These are phyloP conservation scores for Columba livia DNA, from an alignment of 2,113 vertebrate species.

Conservation along the genomic window DNA sequence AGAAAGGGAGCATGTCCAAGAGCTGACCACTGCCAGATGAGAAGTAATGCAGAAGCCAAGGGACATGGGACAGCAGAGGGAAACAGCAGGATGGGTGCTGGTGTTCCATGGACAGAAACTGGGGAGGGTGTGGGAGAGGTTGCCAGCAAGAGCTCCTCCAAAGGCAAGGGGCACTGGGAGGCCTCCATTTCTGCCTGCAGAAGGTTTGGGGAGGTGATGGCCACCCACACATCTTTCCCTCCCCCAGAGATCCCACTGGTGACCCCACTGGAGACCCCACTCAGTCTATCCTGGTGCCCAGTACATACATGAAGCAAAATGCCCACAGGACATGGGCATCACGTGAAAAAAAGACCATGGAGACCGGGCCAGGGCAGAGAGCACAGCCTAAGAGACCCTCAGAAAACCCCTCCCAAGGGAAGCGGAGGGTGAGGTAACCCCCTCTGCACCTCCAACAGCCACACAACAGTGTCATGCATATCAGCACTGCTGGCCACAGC, in stretches of 20 bases:
- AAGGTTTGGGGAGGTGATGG: background rate
- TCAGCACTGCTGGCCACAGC: rapidly evolving
- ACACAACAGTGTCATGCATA: rapidly evolving
- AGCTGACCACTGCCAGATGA: background rate
- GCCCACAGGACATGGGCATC: rapidly evolving
- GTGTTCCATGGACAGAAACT: background rate
- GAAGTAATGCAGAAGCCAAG: background rate
- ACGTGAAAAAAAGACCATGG: rapidly evolving
- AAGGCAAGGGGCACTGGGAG: background rate
- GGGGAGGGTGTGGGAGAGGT: rapidly evolving
- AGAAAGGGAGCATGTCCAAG: background rate
- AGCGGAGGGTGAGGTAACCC: rapidly evolving
- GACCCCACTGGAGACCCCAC: too few relatives aligned
- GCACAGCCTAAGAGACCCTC: background rate
- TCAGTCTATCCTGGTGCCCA: rapidly evolving
- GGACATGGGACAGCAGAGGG: background rate
- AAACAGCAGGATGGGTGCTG: background rate
- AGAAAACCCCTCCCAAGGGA: background rate
- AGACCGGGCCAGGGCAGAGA: background rate
- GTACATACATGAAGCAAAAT: background rate
- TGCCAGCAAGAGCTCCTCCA: background rate
- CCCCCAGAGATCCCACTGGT: background rate
- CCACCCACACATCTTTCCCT: rapidly evolving
- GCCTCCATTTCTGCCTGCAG: background rate
- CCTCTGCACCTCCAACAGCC: background rate